Percentiles rank a stretch among this genome's conserved stretches.
phyloP scores from a whole-genome alignment of 64 coral and sea anemone genomes.

The Trachythela sp. region DNA sequence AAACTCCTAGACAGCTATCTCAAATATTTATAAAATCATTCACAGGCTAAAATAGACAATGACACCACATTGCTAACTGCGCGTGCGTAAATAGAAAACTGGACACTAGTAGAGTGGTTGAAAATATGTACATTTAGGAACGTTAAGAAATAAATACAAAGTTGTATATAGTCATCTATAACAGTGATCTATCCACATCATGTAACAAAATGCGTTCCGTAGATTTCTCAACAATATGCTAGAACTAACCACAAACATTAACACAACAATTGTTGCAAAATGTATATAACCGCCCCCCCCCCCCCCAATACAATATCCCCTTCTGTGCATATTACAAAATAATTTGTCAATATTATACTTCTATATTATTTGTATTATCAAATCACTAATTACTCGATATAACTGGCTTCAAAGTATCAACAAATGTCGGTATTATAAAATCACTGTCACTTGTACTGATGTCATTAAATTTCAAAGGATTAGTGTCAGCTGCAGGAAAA shows the following conservation, averaged over 20 bases:
- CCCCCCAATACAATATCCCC: background rate
- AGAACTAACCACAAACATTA: too few relatives aligned
- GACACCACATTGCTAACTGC: background rate
- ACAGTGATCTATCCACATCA: background rate
- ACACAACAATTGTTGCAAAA: too few relatives aligned
- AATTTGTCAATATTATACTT: background rate
- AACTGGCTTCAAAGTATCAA: constrained; percentile 85
- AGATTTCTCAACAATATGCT: background rate
- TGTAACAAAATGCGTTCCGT: background rate
- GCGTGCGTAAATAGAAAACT: background rate
- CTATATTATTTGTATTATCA: background rate
- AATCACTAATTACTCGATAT: background rate
- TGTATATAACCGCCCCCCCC: background rate
- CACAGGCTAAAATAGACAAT: background rate
- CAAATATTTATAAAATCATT: background rate
- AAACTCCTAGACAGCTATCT: background rate
- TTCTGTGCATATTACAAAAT: background rate
- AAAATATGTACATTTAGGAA: background rate
- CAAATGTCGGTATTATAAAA: constrained; percentile 96
- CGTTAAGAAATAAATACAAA: background rate
- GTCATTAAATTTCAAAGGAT: constrained; percentile 57
- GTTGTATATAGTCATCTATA: background rate
- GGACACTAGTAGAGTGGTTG: background rate
- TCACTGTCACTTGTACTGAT: constrained; percentile 48
- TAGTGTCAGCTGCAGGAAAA: constrained; percentile 72